These are phyloP conservation scores for Cylindroiulus punctatus DNA, from an alignment of 2,888 invertebrate genomes.

Conservation along the genomic window DNA sequence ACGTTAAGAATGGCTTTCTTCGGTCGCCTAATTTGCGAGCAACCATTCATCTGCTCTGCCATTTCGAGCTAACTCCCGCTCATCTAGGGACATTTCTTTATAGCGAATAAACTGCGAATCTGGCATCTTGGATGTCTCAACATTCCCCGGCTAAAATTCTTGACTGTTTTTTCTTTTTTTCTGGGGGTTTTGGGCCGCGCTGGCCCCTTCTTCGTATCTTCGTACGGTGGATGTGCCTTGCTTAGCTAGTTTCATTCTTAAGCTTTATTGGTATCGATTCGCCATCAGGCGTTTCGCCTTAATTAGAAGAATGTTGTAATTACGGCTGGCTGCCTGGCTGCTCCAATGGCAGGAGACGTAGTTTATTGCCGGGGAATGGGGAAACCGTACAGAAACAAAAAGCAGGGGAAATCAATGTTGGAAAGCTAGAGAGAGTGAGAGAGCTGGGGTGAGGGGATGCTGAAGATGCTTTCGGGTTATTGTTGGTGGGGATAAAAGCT, in stretches of 20 bases:
- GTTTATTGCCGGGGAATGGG: constrained; percentile 7
- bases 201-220: not conserved
- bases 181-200: not conserved
- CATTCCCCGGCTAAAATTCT: not conserved
- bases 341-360: constrained; percentile 32
- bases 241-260: constrained; percentile 52
- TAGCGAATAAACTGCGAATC: constrained; percentile 15
- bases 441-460: not conserved
- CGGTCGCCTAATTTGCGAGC: constrained; percentile 1
- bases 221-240: not conserved
- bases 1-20: not conserved
- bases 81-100: constrained; percentile 4
- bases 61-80: not conserved
- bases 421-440: constrained; percentile 20
- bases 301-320: constrained; percentile 56
- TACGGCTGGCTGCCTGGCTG: constrained; percentile 50
- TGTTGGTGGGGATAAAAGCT: constrained; percentile 36
- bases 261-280: constrained; percentile 55
- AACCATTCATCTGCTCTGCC: not conserved
- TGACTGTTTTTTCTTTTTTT: not conserved
- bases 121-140: constrained; percentile 13
- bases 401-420: constrained; percentile 44
- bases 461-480: constrained; percentile 26
- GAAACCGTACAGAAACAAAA: constrained; percentile 51
- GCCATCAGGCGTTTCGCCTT: constrained; percentile 56